Evolutionary conservation across 2,888 invertebrate species (phyloP), one percentile per base, ranked within the genome.

Genomic region (Andrena minutula): DNA sequence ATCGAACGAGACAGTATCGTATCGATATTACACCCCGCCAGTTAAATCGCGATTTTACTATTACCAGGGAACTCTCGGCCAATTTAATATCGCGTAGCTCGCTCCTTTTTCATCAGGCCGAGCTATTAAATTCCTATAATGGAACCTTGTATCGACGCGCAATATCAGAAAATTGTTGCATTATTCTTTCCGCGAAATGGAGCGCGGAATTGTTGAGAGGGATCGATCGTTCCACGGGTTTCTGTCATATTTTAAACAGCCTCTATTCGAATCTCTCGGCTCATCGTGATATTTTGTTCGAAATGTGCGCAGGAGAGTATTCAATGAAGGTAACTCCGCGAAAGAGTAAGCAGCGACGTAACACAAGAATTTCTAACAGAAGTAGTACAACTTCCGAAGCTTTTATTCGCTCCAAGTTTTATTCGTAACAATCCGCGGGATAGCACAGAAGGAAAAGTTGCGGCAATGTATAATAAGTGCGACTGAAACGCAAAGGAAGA

Each of bases 81-180:
- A 78, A 77, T 79, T 77, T 77, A 77, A 78, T 79, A 78, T 53
- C 64, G 12, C 51, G 23, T 35, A 8, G 28, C 66, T 58, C 8
- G 73, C 30, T 23, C 3, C 4, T 30, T 51, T 53, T 75, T 61
- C 61, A 35, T 47, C 47, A 51, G 8, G 16, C 10, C 30, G 20
- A 10, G 58, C 58, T 78, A 70, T 79, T 78, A 78, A 79, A 79
- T 78, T 78, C 78, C 77, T 53, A 53, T 12, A 30, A 53, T 53
- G 51, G 23, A n/a, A 3, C 28, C 51, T 51, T 49, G 28, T 77
- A 66, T 75, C 74, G 56, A 56, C 16, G 16, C 47, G 32, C 26
- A 12, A 8, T 16, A 51, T 32, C 64, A 41, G 49, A 65, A 79
- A 78, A 60, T 71, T 60, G 32, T 78, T 71, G 53, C 61, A 2